Evolutionary conservation across 2,113 vertebrate species (phyloP).

Genomic region (Cavia aperea): DNA sequence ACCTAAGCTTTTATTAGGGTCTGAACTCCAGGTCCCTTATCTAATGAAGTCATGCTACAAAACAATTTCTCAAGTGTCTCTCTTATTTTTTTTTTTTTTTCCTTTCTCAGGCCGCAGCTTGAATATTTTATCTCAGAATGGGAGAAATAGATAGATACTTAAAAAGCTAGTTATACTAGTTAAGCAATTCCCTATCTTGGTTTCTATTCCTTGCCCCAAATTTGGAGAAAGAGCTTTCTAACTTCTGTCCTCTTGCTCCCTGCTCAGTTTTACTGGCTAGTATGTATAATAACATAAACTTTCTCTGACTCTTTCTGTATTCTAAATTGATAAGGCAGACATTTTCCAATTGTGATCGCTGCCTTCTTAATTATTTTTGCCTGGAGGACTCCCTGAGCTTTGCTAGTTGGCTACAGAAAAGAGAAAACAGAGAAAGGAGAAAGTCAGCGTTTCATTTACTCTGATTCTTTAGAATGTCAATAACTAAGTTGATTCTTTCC

Average conservation of each 20-base stretch:
- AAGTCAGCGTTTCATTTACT: background rate
- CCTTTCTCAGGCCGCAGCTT: background rate
- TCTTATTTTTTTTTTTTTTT: background rate
- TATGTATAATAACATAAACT: background rate
- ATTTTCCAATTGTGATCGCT: background rate
- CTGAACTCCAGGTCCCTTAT: slow-evolving; percentile 18
- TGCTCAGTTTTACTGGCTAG: background rate
- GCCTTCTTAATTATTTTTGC: background rate
- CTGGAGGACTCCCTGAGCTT: background rate
- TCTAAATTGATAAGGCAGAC: background rate
- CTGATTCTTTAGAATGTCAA: background rate
- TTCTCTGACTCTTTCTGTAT: background rate
- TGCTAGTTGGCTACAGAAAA: background rate
- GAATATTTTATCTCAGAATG: background rate
- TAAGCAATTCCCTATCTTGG: background rate
- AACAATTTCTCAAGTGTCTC: slow-evolving; percentile 44
- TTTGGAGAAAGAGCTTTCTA: background rate
- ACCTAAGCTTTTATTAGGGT: slow-evolving; percentile 54
- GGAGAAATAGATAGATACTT: background rate
- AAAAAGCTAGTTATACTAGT: slow-evolving; percentile 1
- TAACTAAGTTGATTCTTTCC: background rate
- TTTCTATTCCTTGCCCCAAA: background rate
- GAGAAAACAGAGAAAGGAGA: background rate
- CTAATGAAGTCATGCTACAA: slow-evolving; percentile 28
- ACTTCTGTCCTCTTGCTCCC: background rate